Conservation (phyloP, 2,888 invertebrate species). For the Cetonia aurata region DNA sequence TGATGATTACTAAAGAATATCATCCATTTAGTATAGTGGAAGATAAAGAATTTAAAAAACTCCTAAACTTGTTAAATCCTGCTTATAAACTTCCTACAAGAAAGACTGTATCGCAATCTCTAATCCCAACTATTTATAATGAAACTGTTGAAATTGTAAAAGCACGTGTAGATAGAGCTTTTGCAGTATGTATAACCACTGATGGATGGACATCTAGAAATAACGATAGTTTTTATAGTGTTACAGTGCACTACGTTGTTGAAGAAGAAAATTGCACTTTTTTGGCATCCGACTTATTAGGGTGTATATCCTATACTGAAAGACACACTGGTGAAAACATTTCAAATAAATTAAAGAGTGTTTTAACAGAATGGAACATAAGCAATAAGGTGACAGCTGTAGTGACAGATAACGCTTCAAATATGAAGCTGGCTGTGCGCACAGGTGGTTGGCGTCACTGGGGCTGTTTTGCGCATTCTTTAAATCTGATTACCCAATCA, state of each 20-base stretch:
- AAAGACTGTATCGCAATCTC: constrained; percentile 52
- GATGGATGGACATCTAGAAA: constrained; percentile 53
- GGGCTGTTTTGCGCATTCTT: constrained; percentile 52
- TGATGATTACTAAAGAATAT: constrained; percentile 56
- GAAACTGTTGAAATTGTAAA: constrained; percentile 44
- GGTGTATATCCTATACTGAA: constrained; percentile 47
- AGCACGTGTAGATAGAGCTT: constrained; percentile 42
- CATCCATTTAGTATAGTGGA: constrained; percentile 59
- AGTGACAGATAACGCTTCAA: constrained; percentile 49
- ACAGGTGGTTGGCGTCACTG: constrained; percentile 49
- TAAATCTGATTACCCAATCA: constrained; percentile 44
- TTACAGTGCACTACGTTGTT: constrained; percentile 52
- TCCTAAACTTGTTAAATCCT: constrained; percentile 55
- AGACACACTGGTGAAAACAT: constrained; percentile 51
- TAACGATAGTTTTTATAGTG: constrained; percentile 50
- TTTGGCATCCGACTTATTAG: constrained; percentile 49
- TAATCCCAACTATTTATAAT: constrained; percentile 51
- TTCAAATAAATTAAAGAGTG: constrained; percentile 41
- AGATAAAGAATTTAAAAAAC: constrained; percentile 56
- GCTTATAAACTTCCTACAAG: constrained; percentile 54
- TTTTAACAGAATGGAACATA: constrained; percentile 42
- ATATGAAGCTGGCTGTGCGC: constrained; percentile 50
- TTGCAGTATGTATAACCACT: constrained; percentile 27
- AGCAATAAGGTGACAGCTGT: constrained; percentile 49
- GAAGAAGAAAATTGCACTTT: constrained; percentile 40